A percentile compares a stretch with the other conserved stretches of the same genome.
phyloP scores from a whole-genome alignment of 2,113 vertebrate genomes.

The Chloebia gouldiae region DNA sequence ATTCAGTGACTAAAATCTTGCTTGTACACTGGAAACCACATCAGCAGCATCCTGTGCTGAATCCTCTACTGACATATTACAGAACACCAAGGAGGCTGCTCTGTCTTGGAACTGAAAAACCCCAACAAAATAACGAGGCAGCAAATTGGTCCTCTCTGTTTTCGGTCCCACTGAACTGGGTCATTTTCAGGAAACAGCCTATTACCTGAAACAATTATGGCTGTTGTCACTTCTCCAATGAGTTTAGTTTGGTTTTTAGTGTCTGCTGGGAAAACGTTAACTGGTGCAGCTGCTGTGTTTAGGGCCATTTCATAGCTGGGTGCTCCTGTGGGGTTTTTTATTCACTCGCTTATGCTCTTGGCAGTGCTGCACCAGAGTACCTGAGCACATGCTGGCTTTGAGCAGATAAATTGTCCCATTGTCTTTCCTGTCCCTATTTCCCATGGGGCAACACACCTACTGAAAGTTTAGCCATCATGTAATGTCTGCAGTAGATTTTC shows the following conservation, averaged over 20 bases:
- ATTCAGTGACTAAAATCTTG: not conserved
- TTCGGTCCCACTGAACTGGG: not conserved
- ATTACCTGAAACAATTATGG: constrained; percentile 34
- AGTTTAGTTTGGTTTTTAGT: constrained; percentile 7
- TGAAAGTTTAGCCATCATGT: not conserved
- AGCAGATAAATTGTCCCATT: not conserved
- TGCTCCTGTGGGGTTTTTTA: not conserved
- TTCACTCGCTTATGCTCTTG: not conserved
- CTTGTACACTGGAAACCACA: not conserved
- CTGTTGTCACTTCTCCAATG: not conserved
- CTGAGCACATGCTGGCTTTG: not conserved
- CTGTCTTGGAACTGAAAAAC: not conserved
- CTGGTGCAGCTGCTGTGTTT: not conserved
- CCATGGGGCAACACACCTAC: not conserved
- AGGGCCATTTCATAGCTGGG: not conserved
- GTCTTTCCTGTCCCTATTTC: not conserved
- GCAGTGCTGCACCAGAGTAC: not conserved
- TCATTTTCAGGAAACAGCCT: constrained; percentile 12
- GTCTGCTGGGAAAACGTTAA: constrained; percentile 14
- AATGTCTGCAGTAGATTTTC: not conserved
- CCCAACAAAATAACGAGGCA: not conserved
- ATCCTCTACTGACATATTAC: not conserved
- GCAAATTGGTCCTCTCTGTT: not conserved
- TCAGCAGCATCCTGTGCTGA: not conserved
- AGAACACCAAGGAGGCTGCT: not conserved